Evolutionary conservation across 2,113 vertebrate genomes (phyloP), one percentile per base, ranked within the genome.

Genomic region (Sakesphorus luctuosus): DNA sequence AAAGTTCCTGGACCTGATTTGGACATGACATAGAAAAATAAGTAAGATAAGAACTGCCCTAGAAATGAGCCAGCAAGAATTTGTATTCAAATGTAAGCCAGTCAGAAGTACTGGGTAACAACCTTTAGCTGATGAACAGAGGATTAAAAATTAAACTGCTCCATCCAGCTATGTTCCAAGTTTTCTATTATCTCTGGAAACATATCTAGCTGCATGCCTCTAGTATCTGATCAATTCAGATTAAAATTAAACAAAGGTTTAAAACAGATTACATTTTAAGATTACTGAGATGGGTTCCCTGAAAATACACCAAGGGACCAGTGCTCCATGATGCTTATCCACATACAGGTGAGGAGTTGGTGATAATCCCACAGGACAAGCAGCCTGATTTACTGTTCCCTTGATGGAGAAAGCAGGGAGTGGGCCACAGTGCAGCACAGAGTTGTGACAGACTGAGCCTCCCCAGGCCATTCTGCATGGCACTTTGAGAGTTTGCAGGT

Each of bases 361-460:
- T 58, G 38, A 19, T 25, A 86, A 44, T 17, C 18, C 21, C 38
- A 56, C 10, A 28, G 35, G 26, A 33, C 3, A 9, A 87, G 24
- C 50, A 90, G 56, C 15, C 17, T 44, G 61, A 85, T 28, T 35
- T n/a, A 4, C 14, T 47, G 29, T 16, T 63, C 24, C 68, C 53
- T 40, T 35, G 20, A 59, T 61, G 33, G 15, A 81, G 50, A 77
- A 69, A 52, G 31, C 3, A 0, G 24, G 3, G 28, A 73, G 72
- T 2, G 4, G 13, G 31, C n/a, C 49, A 62, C 28, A 47, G 24
- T 2, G 7, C 1, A 0, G 11, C 1, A 1, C 2, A 12, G 31
- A 46, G 24, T 68, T 44, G 26, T 82, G 6, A 5, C 40, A 35
- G 36, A 58, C 26, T 35, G 36, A 80, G 26, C 24, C 25, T 14